phyloP scores from a whole-genome alignment of 2,888 invertebrate genomes.

The Loripinus fragilis region DNA sequence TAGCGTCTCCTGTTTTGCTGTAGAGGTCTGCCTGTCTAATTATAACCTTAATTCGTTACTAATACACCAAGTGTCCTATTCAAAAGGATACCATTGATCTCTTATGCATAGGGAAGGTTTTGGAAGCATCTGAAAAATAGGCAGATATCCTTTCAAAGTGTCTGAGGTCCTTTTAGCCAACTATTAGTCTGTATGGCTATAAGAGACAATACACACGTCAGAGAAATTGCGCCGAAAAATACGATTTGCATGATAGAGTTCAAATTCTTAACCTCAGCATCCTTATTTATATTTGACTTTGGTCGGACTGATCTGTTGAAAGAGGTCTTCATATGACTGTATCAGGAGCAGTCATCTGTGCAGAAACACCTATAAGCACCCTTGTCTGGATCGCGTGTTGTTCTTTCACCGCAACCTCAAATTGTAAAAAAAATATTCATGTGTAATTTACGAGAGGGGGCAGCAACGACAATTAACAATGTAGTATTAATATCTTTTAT shows the following conservation, averaged over 20 bases:
- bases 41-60: too few relatives aligned
- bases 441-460: too few relatives aligned
- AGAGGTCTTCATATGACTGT: conserved; percentile 5
- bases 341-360: not conserved
- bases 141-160: too few relatives aligned
- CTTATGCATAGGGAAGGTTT: too few relatives aligned
- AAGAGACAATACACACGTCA: not conserved
- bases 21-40: too few relatives aligned
- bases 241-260: not conserved
- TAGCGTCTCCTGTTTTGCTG: too few relatives aligned
- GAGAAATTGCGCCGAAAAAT: not conserved
- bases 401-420: not conserved
- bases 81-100: too few relatives aligned
- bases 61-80: not conserved
- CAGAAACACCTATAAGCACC: conserved; percentile 1
- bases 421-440: too few relatives aligned
- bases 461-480: too few relatives aligned
- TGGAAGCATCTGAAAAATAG: too few relatives aligned
- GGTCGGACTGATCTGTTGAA: not conserved
- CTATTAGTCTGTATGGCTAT: not conserved
- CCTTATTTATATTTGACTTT: not conserved
- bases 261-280: not conserved
- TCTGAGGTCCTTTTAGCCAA: too few relatives aligned
- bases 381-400: not conserved
- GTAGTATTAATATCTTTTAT: too few relatives aligned